These are phyloP conservation scores for Drosophila mulleri DNA, from an alignment of 2,888 invertebrate species.

Conservation along the genomic window DNA sequence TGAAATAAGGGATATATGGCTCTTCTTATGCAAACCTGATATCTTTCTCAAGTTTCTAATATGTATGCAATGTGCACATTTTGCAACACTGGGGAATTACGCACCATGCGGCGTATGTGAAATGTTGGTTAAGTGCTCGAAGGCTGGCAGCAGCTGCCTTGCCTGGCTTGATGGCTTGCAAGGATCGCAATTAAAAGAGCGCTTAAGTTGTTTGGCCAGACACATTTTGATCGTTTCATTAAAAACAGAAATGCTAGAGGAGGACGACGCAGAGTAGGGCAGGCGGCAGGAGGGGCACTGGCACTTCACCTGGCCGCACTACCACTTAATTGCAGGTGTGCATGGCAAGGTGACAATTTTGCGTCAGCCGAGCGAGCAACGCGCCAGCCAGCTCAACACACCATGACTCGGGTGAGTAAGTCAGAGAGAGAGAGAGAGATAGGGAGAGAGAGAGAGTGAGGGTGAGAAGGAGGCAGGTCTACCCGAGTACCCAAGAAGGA, in stretches of 20 bases:
- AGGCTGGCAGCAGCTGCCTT: conserved; percentile 48
- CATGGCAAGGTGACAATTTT: conserved; percentile 80
- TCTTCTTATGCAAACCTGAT: too few species aligned
- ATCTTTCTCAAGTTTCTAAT: not conserved
- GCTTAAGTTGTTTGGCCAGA: conserved; percentile 35
- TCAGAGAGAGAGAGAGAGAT: not conserved
- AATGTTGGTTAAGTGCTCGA: conserved; percentile 34
- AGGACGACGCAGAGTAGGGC: not conserved
- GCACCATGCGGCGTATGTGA: conserved; percentile 55
- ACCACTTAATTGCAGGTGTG: conserved; percentile 75
- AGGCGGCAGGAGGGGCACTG: not conserved
- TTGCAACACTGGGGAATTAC: conserved; percentile 9
- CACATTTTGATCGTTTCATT: conserved; percentile 72
- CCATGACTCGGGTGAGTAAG: conserved; percentile 11
- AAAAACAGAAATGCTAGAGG: conserved; percentile 30
- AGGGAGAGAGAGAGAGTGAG: not conserved
- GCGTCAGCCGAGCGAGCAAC: conserved; percentile 75
- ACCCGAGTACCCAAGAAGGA: not conserved
- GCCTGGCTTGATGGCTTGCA: not conserved
- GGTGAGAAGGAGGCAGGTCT: not conserved
- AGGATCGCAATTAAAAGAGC: conserved; percentile 65
- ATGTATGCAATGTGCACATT: conserved; percentile 52
- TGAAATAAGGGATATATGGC: too few species aligned
- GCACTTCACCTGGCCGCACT: conserved; percentile 27
- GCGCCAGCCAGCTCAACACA: conserved; percentile 25